phyloP scores from a whole-genome alignment of 2,888 invertebrate genomes.

The Onchidella celtica region DNA sequence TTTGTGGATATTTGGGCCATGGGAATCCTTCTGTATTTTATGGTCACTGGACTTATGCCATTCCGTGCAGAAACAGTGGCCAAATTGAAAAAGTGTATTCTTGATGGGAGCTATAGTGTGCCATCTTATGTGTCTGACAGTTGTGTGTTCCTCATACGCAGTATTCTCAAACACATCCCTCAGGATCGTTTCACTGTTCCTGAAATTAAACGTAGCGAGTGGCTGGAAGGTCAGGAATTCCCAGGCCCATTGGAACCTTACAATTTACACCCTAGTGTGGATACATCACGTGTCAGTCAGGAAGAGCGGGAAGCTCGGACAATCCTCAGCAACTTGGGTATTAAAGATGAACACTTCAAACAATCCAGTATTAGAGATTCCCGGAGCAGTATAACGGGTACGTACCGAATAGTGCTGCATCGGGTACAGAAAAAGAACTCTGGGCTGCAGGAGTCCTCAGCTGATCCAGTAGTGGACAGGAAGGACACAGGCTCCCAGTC shows the following conservation, averaged over 20 bases:
- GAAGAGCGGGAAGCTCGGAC: slow-evolving; percentile 83
- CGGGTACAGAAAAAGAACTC: slow-evolving; percentile 76
- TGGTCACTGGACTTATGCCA: slow-evolving; percentile 90
- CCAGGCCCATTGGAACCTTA: slow-evolving; percentile 79
- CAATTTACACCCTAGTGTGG: slow-evolving; percentile 72
- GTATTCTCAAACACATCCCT: slow-evolving; percentile 79
- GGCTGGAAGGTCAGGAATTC: slow-evolving; percentile 82
- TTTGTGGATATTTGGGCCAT: slow-evolving; percentile 89
- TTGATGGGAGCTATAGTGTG: slow-evolving; percentile 84
- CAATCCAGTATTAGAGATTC: slow-evolving; percentile 83
- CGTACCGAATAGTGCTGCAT: slow-evolving; percentile 87
- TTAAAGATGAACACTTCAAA: slow-evolving; percentile 83
- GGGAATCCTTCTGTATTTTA: slow-evolving; percentile 87
- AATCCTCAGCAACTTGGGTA: slow-evolving; percentile 83
- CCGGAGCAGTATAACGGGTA: slow-evolving; percentile 85
- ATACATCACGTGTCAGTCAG: slow-evolving; percentile 59
- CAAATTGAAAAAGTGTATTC: slow-evolving; percentile 86
- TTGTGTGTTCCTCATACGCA: slow-evolving; percentile 79
- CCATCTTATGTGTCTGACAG: slow-evolving; percentile 78
- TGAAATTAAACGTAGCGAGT: slow-evolving; percentile 82
- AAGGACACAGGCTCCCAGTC: neutral
- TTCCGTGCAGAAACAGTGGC: slow-evolving; percentile 89
- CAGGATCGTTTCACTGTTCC: slow-evolving; percentile 78
- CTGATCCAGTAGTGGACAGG: slow-evolving; percentile 55
- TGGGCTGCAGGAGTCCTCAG: slow-evolving; percentile 56